A percentile compares a stretch with the other conserved stretches of the same genome.
Evolutionary conservation across 2,797 vertebrate genomes (phyloP).

Genomic region (Remorina albescens): DNA sequence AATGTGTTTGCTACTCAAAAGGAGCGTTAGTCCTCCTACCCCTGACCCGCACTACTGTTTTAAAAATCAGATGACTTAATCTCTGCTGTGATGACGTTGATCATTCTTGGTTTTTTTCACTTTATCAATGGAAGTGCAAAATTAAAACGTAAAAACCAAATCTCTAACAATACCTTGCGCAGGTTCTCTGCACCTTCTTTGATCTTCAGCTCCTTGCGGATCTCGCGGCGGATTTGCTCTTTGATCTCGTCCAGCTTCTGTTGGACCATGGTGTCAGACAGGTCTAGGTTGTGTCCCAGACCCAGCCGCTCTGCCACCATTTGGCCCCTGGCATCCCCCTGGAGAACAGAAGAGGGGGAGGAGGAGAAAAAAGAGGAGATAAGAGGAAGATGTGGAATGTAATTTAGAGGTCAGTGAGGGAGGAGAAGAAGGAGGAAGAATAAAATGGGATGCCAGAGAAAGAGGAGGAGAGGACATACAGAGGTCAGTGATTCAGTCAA

Average conservation of each 20-base stretch:
- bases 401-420: conserved; percentile 38
- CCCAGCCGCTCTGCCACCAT: conserved; percentile 91
- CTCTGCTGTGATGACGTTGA: not conserved
- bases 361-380: not conserved
- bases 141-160: not conserved
- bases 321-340: conserved; percentile 90
- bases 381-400: conserved; percentile 38
- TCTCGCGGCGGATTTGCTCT: conserved; percentile 98
- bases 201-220: conserved; percentile 99
- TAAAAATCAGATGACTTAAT: not conserved
- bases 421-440: conserved; percentile 31
- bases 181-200: conserved; percentile 99
- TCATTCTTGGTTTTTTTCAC: not conserved
- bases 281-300: conserved; percentile 92
- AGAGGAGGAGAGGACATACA: conserved; percentile 39
- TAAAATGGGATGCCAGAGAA: conserved; percentile 28
- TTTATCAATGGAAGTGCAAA: not conserved
- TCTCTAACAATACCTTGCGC: conserved; percentile 83
- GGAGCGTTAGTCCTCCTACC: not conserved
- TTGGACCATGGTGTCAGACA: conserved; percentile 96
- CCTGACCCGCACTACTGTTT: not conserved
- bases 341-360: conserved; percentile 14
- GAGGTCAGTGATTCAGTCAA: conserved; percentile 40
- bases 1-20: not conserved
- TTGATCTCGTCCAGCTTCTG: conserved; percentile 98